Evolutionary conservation across 2,888 invertebrate species (phyloP).

Genomic region (Sinohyriopsis cumingii): DNA sequence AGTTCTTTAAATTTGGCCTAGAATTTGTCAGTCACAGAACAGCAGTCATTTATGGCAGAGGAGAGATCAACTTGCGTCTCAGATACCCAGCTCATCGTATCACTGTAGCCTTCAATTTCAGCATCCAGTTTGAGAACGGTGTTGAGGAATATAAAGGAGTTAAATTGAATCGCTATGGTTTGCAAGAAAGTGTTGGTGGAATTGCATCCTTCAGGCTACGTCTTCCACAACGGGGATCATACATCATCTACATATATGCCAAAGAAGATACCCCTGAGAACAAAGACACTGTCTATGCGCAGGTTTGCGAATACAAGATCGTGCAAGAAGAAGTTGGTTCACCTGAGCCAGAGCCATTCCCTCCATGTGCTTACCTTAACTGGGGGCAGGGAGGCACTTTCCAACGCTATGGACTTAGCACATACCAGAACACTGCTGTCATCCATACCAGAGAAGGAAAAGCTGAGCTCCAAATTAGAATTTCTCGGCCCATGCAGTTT

Average conservation of each 20-base stretch:
- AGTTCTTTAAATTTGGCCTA: constrained; percentile 71
- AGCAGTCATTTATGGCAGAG: constrained; percentile 68
- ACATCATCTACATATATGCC: constrained; percentile 71
- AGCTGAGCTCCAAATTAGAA: constrained; percentile 67
- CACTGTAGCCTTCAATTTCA: constrained; percentile 71
- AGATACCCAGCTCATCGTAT: constrained; percentile 66
- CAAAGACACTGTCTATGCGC: constrained; percentile 71
- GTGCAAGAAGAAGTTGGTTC: constrained; percentile 56
- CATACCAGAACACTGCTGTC: constrained; percentile 68
- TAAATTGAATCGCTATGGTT: constrained; percentile 68
- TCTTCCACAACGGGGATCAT: constrained; percentile 67
- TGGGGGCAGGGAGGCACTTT: constrained; percentile 70
- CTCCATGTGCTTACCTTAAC: constrained; percentile 70
- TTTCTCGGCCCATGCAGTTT: constrained; percentile 68
- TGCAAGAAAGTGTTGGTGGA: constrained; percentile 70
- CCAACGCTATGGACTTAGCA: constrained; percentile 65
- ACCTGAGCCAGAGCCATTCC: constrained; percentile 66
- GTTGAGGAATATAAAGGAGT: constrained; percentile 63
- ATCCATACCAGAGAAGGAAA: constrained; percentile 67
- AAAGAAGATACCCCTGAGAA: constrained; percentile 69
- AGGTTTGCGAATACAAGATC: constrained; percentile 71
- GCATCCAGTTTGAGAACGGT: constrained; percentile 67
- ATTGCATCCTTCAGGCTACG: constrained; percentile 70
- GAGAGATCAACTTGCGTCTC: constrained; percentile 67
- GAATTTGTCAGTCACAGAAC: constrained; percentile 71